Conservation (phyloP, 2,113 vertebrate species). For the Prinia subflava region DNA sequence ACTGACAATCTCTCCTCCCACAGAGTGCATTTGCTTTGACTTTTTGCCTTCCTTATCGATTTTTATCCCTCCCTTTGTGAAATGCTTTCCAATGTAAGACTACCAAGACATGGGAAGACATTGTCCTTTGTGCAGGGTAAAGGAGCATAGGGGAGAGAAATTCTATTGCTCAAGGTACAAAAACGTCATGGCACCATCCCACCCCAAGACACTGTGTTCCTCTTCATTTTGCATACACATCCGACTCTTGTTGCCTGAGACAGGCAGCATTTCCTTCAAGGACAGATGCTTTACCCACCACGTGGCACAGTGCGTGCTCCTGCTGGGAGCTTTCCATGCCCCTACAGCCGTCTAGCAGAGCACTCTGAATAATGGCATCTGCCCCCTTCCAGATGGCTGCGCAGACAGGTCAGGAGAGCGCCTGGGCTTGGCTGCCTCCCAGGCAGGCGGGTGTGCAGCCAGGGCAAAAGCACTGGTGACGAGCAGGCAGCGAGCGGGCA, state of each 20-base stretch:
- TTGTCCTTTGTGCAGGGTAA: not conserved
- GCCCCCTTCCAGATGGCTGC: slow-evolving; percentile 23
- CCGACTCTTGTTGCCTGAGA: not conserved
- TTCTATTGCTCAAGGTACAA: not conserved
- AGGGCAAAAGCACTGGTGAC: not conserved
- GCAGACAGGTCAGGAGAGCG: not conserved
- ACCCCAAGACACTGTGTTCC: not conserved
- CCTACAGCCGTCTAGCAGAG: not conserved
- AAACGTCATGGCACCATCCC: not conserved
- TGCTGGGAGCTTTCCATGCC: not conserved
- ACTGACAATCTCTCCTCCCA: not conserved
- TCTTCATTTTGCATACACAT: not conserved
- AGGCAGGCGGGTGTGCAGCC: not conserved
- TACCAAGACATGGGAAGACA: not conserved
- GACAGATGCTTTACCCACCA: not conserved
- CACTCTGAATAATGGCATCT: not conserved
- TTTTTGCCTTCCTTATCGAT: not conserved
- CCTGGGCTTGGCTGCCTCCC: not conserved
- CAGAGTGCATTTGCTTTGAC: not conserved
- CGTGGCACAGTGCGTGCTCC: not conserved
- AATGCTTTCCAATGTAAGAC: not conserved
- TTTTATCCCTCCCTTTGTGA: not conserved
- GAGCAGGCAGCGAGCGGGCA: not conserved
- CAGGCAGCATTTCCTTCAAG: not conserved
- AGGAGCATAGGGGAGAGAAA: not conserved